A percentile compares a stretch with the other conserved stretches of the same genome.
These are phyloP conservation scores for Rhodeus uyekii DNA, from an alignment of 2,797 vertebrate species.

Conservation along the genomic window DNA sequence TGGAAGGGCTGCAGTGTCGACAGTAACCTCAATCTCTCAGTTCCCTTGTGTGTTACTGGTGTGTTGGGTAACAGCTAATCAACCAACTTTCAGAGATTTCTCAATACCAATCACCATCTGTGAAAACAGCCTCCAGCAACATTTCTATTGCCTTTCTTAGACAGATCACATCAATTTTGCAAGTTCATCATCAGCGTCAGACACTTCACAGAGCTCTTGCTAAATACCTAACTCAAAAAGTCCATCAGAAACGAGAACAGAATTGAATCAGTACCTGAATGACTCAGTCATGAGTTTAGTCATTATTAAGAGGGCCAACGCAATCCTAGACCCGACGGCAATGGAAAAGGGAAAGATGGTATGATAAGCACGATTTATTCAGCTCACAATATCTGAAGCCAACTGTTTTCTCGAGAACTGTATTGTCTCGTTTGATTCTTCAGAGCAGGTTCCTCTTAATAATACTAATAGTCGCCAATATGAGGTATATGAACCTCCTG, in stretches of 20 bases:
- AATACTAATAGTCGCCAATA: background rate
- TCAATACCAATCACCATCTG: constrained; percentile 44
- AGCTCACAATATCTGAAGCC: no score
- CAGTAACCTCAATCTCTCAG: constrained; percentile 44
- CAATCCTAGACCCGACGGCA: background rate
- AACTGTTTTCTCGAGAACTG: no score
- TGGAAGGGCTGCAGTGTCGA: constrained; percentile 2
- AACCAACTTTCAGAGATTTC: constrained; percentile 56
- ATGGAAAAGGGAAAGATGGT: background rate
- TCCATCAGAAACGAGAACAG: background rate
- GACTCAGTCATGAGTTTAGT: background rate
- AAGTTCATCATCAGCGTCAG: constrained; percentile 23
- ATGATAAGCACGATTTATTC: background rate
- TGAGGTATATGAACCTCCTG: background rate
- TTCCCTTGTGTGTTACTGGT: constrained; percentile 32
- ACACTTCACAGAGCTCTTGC: background rate
- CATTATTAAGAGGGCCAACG: background rate
- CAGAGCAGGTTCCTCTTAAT: background rate
- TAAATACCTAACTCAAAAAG: constrained; percentile 1
- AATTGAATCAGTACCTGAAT: background rate
- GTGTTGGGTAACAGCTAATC: constrained; percentile 53
- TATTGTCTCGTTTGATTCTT: background rate
- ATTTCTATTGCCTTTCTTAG: constrained; percentile 31
- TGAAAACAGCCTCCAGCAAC: constrained; percentile 19
- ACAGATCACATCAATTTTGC: constrained; percentile 23